Evolutionary conservation across 2,113 vertebrate species (phyloP).

Genomic region (Microcebus griseorufus): DNA sequence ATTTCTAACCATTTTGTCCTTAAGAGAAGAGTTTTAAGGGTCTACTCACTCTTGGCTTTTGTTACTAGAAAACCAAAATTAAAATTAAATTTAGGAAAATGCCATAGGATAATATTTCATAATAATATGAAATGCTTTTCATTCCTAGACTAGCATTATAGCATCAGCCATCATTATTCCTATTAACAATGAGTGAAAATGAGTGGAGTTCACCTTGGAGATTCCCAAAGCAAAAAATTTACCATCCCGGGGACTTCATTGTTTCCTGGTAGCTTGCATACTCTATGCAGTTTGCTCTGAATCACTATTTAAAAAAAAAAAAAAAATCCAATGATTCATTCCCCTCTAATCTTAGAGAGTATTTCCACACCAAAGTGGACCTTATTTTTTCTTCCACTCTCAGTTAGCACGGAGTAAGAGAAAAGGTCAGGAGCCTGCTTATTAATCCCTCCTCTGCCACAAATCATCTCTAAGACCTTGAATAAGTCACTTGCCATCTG

Average conservation of each 20-base stretch:
- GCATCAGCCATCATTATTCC: neutral
- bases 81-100: neutral
- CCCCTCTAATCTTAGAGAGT: slow-evolving; percentile 39
- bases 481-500: neutral
- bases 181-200: neutral
- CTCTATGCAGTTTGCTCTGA: neutral
- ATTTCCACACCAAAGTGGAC: neutral
- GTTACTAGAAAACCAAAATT: slow-evolving; percentile 51
- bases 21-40: slow-evolving; percentile 49
- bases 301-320: neutral
- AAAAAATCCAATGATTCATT: neutral
- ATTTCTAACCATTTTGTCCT: slow-evolving; percentile 64
- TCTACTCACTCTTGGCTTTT: slow-evolving; percentile 42
- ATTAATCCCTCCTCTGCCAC: neutral
- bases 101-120: neutral
- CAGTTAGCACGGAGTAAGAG: neutral
- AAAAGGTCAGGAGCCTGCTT: neutral
- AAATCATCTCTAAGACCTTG: neutral
- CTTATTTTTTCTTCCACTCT: slow-evolving; percentile 22
- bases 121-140: neutral
- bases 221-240: neutral
- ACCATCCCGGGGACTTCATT: neutral
- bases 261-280: neutral
- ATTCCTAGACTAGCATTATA: neutral
- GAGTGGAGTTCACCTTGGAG: neutral